Conservation (phyloP, 2,113 vertebrate species). For the Phodopus roborovskii region DNA sequence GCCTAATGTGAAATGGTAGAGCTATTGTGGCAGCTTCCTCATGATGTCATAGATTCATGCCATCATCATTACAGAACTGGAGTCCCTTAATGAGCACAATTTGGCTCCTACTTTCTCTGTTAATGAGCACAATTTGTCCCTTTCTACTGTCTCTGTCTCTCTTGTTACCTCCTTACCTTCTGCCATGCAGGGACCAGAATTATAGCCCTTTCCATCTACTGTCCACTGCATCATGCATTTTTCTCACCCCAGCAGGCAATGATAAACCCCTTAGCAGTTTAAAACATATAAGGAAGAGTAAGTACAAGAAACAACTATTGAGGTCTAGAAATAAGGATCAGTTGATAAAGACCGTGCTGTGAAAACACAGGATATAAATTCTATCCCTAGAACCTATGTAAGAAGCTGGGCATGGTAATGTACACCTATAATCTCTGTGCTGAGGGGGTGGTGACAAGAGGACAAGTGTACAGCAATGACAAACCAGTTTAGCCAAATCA, state of each 20-base stretch:
- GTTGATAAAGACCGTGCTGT: not conserved
- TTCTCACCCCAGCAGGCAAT: not conserved
- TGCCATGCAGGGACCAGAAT: rapidly evolving
- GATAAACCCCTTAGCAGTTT: not conserved
- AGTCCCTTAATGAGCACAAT: not conserved
- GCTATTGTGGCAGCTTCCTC: not conserved
- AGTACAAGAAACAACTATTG: not conserved
- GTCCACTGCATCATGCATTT: not conserved
- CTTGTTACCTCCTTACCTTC: not conserved
- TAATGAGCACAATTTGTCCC: not conserved
- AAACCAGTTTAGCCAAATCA: not conserved
- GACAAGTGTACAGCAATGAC: not conserved
- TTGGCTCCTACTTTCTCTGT: not conserved
- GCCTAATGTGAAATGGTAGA: too few relatives aligned
- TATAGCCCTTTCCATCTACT: not conserved
- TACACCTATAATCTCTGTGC: not conserved
- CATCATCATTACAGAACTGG: not conserved
- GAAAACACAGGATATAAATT: not conserved
- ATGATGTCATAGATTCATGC: not conserved
- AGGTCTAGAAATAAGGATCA: too few relatives aligned
- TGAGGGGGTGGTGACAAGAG: not conserved
- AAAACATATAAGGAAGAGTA: not conserved
- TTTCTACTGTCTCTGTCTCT: not conserved
- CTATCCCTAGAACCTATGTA: too few relatives aligned
- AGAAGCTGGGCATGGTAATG: not conserved